Evolutionary conservation across 2,888 invertebrate species (phyloP).

Genomic region (Melanargia galathea): DNA sequence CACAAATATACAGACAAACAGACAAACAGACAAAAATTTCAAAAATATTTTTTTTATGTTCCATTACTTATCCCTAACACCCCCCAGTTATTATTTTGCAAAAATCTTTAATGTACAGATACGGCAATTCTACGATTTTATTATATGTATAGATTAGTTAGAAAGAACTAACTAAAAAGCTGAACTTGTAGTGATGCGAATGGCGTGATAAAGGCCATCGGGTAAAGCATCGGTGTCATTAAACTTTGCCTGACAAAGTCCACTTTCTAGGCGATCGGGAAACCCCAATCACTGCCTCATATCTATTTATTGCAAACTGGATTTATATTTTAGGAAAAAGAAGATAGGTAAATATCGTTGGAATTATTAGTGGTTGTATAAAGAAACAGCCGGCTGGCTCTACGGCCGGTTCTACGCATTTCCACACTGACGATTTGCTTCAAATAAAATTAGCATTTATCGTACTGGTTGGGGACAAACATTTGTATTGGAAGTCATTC

Average conservation of each 20-base stretch:
- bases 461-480: constrained; percentile 6
- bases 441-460: constrained; percentile 1
- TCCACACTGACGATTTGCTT: neutral
- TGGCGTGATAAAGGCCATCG: too few relatives aligned
- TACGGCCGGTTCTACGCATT: neutral
- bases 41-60: too few relatives aligned
- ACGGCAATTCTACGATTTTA: too few relatives aligned
- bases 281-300: neutral
- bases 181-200: too few relatives aligned
- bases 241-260: neutral
- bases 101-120: too few relatives aligned
- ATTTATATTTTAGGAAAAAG: neutral
- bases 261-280: neutral
- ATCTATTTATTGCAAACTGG: neutral
- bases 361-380: neutral
- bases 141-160: too few relatives aligned
- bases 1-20: too few relatives aligned
- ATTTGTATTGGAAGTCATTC: constrained; percentile 9
- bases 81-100: too few relatives aligned
- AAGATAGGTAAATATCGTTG: neutral
- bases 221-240: neutral
- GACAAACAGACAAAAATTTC: too few relatives aligned
- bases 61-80: too few relatives aligned
- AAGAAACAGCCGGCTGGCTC: neutral
- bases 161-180: too few relatives aligned